Base-by-base conservation (phyloP, 64 coral and sea anemone genomes). In the Dendronephthya gigantea region DNA sequence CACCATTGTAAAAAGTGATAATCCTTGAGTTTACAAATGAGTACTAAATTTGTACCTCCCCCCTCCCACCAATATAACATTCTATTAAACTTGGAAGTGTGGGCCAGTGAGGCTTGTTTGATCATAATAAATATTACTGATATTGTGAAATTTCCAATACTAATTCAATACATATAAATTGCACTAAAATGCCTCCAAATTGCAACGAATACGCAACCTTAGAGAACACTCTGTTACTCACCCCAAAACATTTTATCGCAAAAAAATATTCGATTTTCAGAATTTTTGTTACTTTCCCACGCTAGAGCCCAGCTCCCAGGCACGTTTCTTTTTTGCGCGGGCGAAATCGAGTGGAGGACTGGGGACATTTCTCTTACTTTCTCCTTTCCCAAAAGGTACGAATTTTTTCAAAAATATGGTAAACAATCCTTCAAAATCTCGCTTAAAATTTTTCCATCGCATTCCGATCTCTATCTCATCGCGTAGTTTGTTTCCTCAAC, bases 181-280 rank as follows among this genome's bases (percentile, higher is more conserved):
- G 69, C 35, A 9, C 28, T 1, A 31, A 34, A 34, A 31, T 76
- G 25, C 25, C 4, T 13, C 2, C 69, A 76, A 76, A 76, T 2
- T 3, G 34, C 35, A 5, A 76, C 6, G n/a, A 3, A 76, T 30
- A 22, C 17, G 35, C 37, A 32, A 48, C 7, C 29, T 89, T 45
- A 49, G 39, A 15, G 15, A 50, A 36, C 3, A 79, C 28, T 79
- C 30, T 28, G 37, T 34, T 28, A 92, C 85, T 92, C 83, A 98
- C 95, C 95, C 95, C 95, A 98, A 98, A 98, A 98, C 95, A 98
- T 98, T 89, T 39, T 90, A 52, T 83, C 17, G 85, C 32, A 48
- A 48, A 75, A 35, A n/a, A n/a, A n/a, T n/a, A n/a, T n/a, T n/a
- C n/a, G n/a, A n/a, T n/a, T n/a, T n/a, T n/a, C n/a, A n/a, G 23